Evolutionary conservation across 2,113 vertebrate species (phyloP).

Genomic region (Calidris pygmaea): DNA sequence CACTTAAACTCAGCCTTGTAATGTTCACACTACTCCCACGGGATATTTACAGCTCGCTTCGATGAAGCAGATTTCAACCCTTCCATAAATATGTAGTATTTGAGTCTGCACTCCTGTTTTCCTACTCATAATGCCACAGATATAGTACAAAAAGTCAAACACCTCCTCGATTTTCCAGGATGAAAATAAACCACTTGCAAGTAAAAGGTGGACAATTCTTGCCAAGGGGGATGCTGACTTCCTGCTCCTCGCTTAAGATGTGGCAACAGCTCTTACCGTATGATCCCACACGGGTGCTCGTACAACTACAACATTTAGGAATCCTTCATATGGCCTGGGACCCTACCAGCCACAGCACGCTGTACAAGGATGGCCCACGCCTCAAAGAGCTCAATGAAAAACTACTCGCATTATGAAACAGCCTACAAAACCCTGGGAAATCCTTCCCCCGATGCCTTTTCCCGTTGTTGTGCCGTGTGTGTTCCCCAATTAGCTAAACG

Average conservation of each 20-base stretch:
- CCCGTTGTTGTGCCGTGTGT: background rate
- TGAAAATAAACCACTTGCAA: background rate
- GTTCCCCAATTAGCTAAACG: background rate
- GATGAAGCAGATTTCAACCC: background rate
- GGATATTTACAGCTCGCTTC: background rate
- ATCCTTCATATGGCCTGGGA: background rate
- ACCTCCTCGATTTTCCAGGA: background rate
- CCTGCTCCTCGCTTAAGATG: background rate
- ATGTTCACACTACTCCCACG: background rate
- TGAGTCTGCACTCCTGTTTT: background rate
- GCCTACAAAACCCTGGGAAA: background rate
- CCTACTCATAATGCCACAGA: background rate
- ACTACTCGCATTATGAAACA: accelerated
- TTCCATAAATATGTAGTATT: background rate
- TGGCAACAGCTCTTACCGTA: background rate
- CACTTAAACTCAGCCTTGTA: background rate
- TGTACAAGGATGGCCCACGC: background rate
- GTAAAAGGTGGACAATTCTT: background rate
- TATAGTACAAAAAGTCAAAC: conserved; percentile 17
- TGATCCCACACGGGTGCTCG: background rate
- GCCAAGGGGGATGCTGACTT: background rate
- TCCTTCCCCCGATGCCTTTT: background rate
- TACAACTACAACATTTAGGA: background rate
- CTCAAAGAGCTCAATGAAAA: background rate
- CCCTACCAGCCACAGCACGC: background rate